Evolutionary conservation across 2,797 vertebrate genomes (phyloP).

Genomic region (Sparidentex hasta): DNA sequence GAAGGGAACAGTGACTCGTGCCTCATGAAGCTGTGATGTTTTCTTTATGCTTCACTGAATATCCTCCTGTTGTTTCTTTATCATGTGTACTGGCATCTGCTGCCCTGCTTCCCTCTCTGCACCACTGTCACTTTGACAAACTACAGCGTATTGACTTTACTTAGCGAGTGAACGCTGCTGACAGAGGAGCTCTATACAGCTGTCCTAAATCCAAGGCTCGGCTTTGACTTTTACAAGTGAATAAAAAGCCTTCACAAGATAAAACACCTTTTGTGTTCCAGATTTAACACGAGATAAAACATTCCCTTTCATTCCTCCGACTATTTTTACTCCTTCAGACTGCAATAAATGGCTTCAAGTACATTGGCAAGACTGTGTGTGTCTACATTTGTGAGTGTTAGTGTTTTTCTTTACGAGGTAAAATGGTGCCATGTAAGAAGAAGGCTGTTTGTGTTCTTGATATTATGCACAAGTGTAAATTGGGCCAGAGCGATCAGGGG

Average conservation of each 20-base stretch:
- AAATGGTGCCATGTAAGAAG: not conserved
- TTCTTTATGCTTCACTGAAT: not conserved
- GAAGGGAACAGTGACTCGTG: not conserved
- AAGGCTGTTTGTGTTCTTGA: not conserved
- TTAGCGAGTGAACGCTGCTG: not conserved
- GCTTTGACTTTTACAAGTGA: conserved; percentile 5
- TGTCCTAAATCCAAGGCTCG: not conserved
- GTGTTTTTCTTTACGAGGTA: not conserved
- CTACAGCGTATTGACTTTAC: not conserved
- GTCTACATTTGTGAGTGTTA: not conserved
- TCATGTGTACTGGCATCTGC: not conserved
- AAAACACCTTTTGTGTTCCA: conserved; percentile 17
- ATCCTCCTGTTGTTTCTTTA: not conserved
- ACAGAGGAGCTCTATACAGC: not conserved
- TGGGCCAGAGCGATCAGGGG: not conserved
- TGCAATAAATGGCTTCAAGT: not conserved
- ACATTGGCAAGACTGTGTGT: not conserved
- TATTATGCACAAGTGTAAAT: not conserved
- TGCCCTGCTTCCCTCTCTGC: conserved; percentile 3
- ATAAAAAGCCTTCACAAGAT: conserved; percentile 21
- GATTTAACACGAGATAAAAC: conserved; percentile 20
- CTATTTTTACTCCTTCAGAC: conserved; percentile 7
- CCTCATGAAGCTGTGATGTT: not conserved
- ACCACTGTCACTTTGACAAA: conserved; percentile 9
- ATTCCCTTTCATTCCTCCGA: conserved; percentile 14